Conservation (phyloP, 1,140 invertebrate species). For the Pseudomyrmex cubaensis region DNA sequence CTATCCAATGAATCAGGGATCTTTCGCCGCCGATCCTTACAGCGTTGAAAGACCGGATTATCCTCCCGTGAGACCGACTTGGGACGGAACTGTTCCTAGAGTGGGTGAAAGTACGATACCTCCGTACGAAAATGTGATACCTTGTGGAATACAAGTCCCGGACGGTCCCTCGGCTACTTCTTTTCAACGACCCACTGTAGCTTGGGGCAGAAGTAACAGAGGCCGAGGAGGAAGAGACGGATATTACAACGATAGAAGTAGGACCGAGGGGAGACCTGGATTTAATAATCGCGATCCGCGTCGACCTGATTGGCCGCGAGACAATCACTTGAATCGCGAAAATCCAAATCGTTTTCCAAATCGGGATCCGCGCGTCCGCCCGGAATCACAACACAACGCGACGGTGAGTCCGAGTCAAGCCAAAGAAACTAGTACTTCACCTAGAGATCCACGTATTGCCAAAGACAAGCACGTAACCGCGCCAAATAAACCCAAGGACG, state of each 20-base stretch:
- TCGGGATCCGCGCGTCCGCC: conserved; percentile 71
- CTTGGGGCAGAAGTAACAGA: conserved; percentile 51
- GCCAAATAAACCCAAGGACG: conserved; percentile 12
- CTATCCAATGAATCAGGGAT: conserved; percentile 63
- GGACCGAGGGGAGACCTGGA: conserved; percentile 44
- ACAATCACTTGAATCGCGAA: conserved; percentile 67
- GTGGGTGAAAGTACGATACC: conserved; percentile 10
- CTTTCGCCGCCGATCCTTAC: conserved; percentile 16
- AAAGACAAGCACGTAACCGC: conserved; percentile 65
- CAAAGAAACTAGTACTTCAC: conserved; percentile 34
- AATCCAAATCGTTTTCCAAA: conserved; percentile 55
- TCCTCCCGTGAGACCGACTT: conserved; percentile 60
- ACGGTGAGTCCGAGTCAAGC: neutral
- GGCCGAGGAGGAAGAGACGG: conserved; percentile 44
- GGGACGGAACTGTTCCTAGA: conserved; percentile 46
- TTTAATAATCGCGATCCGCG: conserved; percentile 63
- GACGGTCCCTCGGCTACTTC: conserved; percentile 29
- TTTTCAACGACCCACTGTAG: conserved; percentile 60
- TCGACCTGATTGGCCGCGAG: conserved; percentile 63
- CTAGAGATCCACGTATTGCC: conserved; percentile 64
- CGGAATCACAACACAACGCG: conserved; percentile 31
- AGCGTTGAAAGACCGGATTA: conserved; percentile 70
- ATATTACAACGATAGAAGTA: conserved; percentile 67
- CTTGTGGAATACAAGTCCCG: conserved; percentile 14
- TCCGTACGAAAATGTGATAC: conserved; percentile 57